A percentile compares a stretch with the other conserved stretches of the same genome.
Evolutionary conservation across 2,888 invertebrate species (phyloP).

Genomic region (Piscicola geometra): DNA sequence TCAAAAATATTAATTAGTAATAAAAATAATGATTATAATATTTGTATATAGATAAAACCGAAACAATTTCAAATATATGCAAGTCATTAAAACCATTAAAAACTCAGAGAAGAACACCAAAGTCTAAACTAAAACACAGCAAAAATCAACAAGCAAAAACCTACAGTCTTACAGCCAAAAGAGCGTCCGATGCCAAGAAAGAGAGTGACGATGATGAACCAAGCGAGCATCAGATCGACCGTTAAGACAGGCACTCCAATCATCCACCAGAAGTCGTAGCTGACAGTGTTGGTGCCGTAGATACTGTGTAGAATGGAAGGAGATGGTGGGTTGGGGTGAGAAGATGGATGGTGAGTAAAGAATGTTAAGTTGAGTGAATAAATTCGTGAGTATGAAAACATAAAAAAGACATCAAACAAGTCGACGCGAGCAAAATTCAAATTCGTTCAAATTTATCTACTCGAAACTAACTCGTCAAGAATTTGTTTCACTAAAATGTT

Average conservation of each 20-base stretch:
- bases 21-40: no score
- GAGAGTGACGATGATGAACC: conserved; percentile 28
- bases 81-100: no score
- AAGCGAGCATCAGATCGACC: conserved; percentile 27
- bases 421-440: background rate
- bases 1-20: no score
- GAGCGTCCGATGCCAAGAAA: conserved; percentile 32
- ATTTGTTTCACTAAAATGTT: conserved; percentile 56
- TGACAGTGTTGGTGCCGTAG: background rate
- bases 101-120: no score
- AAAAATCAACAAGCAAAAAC: no score
- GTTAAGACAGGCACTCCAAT: conserved; percentile 34
- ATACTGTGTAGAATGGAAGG: background rate
- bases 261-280: conserved; percentile 33
- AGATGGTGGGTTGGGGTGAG: background rate
- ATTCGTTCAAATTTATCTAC: background rate
- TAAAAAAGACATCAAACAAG: background rate
- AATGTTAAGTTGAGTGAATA: background rate
- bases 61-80: no score
- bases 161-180: no score
- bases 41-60: no score
- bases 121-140: no score
- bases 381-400: background rate
- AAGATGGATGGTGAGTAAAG: background rate
- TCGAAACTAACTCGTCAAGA: conserved; percentile 46